Evolutionary conservation across 1,140 invertebrate species (phyloP).

Genomic region (Physella acuta): DNA sequence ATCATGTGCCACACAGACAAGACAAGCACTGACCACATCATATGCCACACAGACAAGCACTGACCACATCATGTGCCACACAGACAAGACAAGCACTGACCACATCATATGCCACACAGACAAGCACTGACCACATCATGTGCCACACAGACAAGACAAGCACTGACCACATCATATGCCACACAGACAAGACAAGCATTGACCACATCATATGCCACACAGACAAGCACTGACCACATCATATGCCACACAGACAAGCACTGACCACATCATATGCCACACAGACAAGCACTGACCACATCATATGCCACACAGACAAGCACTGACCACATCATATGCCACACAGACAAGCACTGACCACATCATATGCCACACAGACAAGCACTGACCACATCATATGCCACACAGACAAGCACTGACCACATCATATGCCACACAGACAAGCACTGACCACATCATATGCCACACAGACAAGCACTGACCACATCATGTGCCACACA

Average conservation of each 20-base stretch:
- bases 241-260: slow-evolving; percentile 83
- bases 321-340: no score
- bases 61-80: no score
- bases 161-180: slow-evolving; percentile 77
- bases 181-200: no score
- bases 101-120: slow-evolving; percentile 85
- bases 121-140: no score
- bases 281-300: slow-evolving; percentile 67
- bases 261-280: no score
- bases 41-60: no score
- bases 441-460: no score
- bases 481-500: slow-evolving; percentile 85
- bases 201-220: background rate
- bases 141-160: background rate
- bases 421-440: slow-evolving; percentile 85
- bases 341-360: slow-evolving; percentile 64
- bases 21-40: slow-evolving; percentile 71
- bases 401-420: slow-evolving; percentile 57
- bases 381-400: no score
- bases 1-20: background rate
- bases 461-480: slow-evolving; percentile 34
- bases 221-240: slow-evolving; percentile 69
- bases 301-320: slow-evolving; percentile 82
- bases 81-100: slow-evolving; percentile 61
- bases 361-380: slow-evolving; percentile 82